These are phyloP conservation scores for Trochalopteron elliotii DNA, from an alignment of 2,113 vertebrate genomes.

Conservation along the genomic window DNA sequence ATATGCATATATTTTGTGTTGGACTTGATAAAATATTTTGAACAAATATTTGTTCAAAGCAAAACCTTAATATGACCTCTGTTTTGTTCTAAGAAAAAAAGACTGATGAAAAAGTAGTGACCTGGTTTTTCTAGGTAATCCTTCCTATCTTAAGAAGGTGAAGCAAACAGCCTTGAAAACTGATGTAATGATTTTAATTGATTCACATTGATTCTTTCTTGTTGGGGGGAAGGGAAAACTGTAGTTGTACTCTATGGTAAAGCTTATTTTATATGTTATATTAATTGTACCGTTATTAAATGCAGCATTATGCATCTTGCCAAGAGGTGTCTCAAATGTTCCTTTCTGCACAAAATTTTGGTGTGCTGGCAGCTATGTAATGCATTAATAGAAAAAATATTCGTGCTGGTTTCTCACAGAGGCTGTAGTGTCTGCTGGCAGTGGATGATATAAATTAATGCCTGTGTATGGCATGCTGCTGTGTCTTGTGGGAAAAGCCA, in stretches of 20 bases:
- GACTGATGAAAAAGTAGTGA: neutral
- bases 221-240: neutral
- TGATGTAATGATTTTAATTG: neutral
- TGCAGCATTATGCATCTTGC: neutral
- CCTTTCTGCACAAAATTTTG: neutral
- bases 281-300: neutral
- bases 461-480: neutral
- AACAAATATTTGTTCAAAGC: neutral
- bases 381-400: neutral
- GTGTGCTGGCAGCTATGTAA: neutral
- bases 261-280: neutral
- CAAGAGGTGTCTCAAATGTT: neutral
- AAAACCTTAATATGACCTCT: neutral
- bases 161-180: neutral
- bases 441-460: neutral
- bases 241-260: neutral
- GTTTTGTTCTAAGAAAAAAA: neutral
- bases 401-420: neutral
- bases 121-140: neutral
- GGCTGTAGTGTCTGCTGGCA: neutral
- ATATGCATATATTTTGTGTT: neutral
- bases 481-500: neutral
- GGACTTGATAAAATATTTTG: neutral
- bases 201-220: neutral
- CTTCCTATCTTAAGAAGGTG: neutral